Percentiles rank a stretch among this genome's conserved stretches.
These are phyloP conservation scores for Telenomus remus DNA, from an alignment of 1,140 invertebrate species.

Conservation along the genomic window DNA sequence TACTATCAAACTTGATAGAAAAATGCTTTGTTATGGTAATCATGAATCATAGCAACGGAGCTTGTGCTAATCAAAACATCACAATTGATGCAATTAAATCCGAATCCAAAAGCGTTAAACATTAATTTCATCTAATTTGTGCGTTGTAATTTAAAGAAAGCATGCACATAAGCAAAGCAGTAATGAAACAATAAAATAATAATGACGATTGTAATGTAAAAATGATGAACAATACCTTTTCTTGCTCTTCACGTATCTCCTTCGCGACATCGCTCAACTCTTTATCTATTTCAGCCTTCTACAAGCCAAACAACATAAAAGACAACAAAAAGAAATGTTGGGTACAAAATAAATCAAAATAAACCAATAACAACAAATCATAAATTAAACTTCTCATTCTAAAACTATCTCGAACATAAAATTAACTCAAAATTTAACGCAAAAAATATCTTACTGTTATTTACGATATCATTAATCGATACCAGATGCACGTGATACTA, in stretches of 20 bases:
- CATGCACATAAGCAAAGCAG: background rate
- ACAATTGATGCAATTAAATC: too few relatives aligned
- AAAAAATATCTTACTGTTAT: slow-evolving; percentile 16
- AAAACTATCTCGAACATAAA: too few relatives aligned
- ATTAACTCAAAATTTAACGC: background rate
- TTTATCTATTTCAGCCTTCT: slow-evolving; percentile 80
- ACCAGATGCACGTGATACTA: slow-evolving; percentile 26
- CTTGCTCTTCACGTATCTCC: slow-evolving; percentile 79
- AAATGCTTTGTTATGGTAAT: background rate
- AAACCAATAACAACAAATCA: slow-evolving; percentile 4
- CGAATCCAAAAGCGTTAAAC: too few relatives aligned
- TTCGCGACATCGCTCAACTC: slow-evolving; percentile 79
- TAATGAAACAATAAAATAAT: slow-evolving; percentile 12
- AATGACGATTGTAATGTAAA: slow-evolving; percentile 36
- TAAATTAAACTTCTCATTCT: background rate
- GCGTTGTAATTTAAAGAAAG: background rate
- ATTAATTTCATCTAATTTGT: too few relatives aligned
- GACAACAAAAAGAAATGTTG: slow-evolving; percentile 62
- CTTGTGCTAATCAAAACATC: too few relatives aligned
- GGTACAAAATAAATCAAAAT: slow-evolving; percentile 57
- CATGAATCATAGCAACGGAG: background rate
- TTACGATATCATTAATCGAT: slow-evolving; percentile 15
- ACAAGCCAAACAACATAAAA: slow-evolving; percentile 74
- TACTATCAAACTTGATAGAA: background rate
- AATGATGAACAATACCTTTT: slow-evolving; percentile 76